Base-by-base conservation (phyloP, 2,113 vertebrate species). In the Pangasianodon gigas region DNA sequence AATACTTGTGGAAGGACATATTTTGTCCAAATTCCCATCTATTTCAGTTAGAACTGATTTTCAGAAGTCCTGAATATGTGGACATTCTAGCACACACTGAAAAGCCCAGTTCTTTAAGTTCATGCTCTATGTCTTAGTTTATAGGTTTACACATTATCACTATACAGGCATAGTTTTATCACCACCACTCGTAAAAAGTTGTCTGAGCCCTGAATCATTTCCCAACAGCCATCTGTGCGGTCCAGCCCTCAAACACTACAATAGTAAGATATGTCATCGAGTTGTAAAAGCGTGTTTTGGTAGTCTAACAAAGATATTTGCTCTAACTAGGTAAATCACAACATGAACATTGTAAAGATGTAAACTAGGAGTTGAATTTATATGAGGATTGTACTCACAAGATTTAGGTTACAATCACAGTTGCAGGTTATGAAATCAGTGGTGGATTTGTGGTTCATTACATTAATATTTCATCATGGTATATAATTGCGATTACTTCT, bases 91-190 rank as follows among this genome's bases (percentile, higher is more conserved):
- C 37, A 44, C 41, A 48, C 11, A 1, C 48, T 77, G 21, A 77
- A 24, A 46, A 46, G 24, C 41, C 71, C 18, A 8, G 16, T 74
- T 74, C 71, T 74, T 44, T 21, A 74, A 44, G 37, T 41, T 21
- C 71, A 74, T 74, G 71, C 71, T 74, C 77, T 80, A 29, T n/a
- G 77, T 19, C 29, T 32, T 6, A 81, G 48, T 46, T 46, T 46
- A 46, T 46, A 81, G 5, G 79, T 81, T 81, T 81, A 54, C 46
- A 52, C 46, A 52, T 81, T n/a, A 81, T 81, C 79, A 52, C 79
- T 81, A 54, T 81, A 81, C 6, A 6, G 29, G 79, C 48, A 52
- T 81, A 81, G 46, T 24, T 81, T 81, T 81, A 81, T 54, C 79
- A 81, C 79, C 48, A 81, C 48, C 14, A 81, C 79, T 52, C 14